Evolutionary conservation across 2,113 vertebrate species (phyloP).

Genomic region (Pluvialis apricaria): DNA sequence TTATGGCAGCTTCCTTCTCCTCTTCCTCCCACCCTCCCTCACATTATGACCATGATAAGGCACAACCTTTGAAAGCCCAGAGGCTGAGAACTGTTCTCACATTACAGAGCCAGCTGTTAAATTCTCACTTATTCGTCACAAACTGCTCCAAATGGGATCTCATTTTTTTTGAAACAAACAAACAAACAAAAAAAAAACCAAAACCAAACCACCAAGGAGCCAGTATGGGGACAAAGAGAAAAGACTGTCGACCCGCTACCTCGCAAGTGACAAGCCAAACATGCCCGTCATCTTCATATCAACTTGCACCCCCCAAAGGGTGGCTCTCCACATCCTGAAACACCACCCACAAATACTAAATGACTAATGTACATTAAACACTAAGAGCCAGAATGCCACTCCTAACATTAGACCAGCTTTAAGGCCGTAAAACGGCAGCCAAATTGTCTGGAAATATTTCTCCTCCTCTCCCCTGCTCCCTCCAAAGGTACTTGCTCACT

Average conservation of each 20-base stretch:
- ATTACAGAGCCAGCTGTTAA: conserved; percentile 36
- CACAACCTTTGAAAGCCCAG: neutral
- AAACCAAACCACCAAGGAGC: neutral
- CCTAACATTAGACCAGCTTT: neutral
- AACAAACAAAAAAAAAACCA: neutral
- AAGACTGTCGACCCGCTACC: neutral
- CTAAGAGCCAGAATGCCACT: neutral
- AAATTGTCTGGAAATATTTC: neutral
- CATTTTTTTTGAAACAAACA: neutral
- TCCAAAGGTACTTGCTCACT: neutral
- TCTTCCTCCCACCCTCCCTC: neutral
- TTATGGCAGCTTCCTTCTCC: neutral
- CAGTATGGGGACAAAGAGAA: neutral
- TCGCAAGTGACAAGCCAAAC: neutral
- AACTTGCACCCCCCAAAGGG: neutral
- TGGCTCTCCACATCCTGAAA: neutral
- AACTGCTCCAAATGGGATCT: neutral
- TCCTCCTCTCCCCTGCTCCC: neutral
- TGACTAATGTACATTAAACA: neutral
- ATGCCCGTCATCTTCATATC: neutral
- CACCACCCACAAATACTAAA: neutral
- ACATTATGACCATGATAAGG: neutral
- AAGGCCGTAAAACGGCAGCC: neutral
- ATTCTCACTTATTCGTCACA: neutral
- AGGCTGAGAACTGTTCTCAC: conserved; percentile 11